These are phyloP conservation scores for Perizoma affinitatum DNA, from an alignment of 2,888 invertebrate species.

Conservation along the genomic window DNA sequence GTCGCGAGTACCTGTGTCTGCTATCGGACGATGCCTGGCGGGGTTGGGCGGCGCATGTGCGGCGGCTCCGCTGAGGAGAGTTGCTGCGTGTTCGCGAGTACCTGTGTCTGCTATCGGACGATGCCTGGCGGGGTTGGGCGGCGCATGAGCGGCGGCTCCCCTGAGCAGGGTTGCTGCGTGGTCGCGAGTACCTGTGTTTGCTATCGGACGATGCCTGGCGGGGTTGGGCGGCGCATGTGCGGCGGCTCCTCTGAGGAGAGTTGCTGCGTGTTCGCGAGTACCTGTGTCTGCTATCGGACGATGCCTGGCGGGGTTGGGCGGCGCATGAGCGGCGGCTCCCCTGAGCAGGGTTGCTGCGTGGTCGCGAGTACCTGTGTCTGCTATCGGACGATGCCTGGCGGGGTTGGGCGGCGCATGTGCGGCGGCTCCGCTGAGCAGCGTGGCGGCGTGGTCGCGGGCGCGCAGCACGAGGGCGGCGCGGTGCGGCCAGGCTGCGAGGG, in stretches of 20 bases:
- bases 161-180: slow-evolving; percentile 92
- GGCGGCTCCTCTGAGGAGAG: slow-evolving; percentile 88
- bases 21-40: slow-evolving; percentile 47
- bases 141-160: slow-evolving; percentile 70
- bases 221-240: slow-evolving; percentile 42
- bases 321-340: slow-evolving; percentile 70
- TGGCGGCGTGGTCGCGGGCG: slow-evolving; percentile 91
- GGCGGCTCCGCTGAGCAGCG: slow-evolving; percentile 88
- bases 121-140: slow-evolving; percentile 45
- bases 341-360: slow-evolving; percentile 86
- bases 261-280: slow-evolving; percentile 44
- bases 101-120: slow-evolving; percentile 64
- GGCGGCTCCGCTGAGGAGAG: slow-evolving; percentile 88
- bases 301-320: slow-evolving; percentile 45
- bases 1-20: slow-evolving; percentile 49
- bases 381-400: slow-evolving; percentile 47
- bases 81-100: slow-evolving; percentile 91
- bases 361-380: slow-evolving; percentile 49
- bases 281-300: slow-evolving; percentile 53
- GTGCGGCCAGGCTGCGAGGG: slow-evolving; percentile 91
- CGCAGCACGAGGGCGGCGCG: slow-evolving; percentile 90
- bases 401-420: slow-evolving; percentile 42
- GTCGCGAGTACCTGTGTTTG: slow-evolving; percentile 86
- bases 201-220: slow-evolving; percentile 47
- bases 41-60: slow-evolving; percentile 42